A percentile compares a stretch with the other conserved stretches of the same genome.
These are phyloP conservation scores for Phenganax subtilis DNA, from an alignment of 92 coral and sea anemone genomes.

Conservation along the genomic window DNA sequence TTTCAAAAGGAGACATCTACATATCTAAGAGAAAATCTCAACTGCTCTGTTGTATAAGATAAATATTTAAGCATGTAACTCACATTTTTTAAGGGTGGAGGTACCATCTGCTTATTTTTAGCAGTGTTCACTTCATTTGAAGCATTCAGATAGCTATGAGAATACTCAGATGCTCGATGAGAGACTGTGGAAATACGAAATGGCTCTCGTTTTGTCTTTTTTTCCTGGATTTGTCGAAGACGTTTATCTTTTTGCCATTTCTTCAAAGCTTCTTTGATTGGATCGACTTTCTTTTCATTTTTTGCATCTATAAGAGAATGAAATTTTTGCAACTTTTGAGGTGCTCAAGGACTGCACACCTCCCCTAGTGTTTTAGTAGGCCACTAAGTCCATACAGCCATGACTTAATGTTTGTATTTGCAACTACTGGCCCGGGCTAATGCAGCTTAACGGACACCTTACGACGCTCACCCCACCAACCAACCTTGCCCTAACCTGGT, in stretches of 20 bases:
- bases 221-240: background rate
- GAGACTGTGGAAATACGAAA: slow-evolving; percentile 10
- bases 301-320: background rate
- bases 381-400: no score
- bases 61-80: background rate
- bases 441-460: no score
- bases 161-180: slow-evolving; percentile 1
- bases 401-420: no score
- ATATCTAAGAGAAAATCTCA: background rate
- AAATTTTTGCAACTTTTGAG: no score
- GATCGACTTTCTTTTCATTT: background rate
- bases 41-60: background rate
- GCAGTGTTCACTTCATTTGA: background rate
- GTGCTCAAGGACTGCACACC: no score
- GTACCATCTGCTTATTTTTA: background rate
- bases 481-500: no score
- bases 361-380: no score
- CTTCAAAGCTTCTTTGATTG: slow-evolving; percentile 9
- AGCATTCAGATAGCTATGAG: background rate
- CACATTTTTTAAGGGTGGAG: background rate
- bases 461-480: no score
- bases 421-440: no score
- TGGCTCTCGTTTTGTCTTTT: background rate
- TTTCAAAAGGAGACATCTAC: background rate
- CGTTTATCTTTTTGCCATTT: slow-evolving; percentile 16